phyloP scores from a whole-genome alignment of 2,888 invertebrate species.

The Balanococcus diminutus region DNA sequence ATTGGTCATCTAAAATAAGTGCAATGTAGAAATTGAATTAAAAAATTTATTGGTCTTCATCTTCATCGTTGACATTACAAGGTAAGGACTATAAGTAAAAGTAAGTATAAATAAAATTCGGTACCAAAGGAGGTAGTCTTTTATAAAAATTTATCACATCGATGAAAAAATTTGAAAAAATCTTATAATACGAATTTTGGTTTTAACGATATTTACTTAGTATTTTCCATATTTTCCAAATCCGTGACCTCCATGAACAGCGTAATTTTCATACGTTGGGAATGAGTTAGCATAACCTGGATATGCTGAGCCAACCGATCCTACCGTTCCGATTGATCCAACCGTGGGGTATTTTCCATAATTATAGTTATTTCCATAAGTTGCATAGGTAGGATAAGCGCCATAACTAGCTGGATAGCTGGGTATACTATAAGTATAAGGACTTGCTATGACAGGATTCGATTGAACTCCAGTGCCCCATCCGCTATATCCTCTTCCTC shows the following conservation, averaged over 20 bases:
- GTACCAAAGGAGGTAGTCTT: neutral
- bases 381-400: neutral
- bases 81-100: too few relatives aligned
- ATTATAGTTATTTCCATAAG: slow-evolving; percentile 16
- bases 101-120: too few relatives aligned
- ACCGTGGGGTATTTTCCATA: slow-evolving; percentile 6
- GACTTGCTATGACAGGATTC: neutral
- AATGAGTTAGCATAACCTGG: neutral
- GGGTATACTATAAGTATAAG: too few relatives aligned
- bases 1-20: neutral
- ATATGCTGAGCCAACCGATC: neutral
- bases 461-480: slow-evolving; percentile 47
- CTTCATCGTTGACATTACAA: neutral
- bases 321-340: neutral
- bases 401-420: slow-evolving; percentile 21
- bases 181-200: neutral
- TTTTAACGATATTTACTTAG: neutral
- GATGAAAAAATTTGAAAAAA: neutral
- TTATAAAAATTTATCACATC: neutral
- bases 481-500: slow-evolving; percentile 51
- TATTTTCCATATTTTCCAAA: slow-evolving; percentile 54
- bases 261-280: slow-evolving; percentile 55
- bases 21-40: neutral
- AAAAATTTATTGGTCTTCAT: neutral
- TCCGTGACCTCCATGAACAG: slow-evolving; percentile 49